phyloP scores from a whole-genome alignment of 2,888 invertebrate species.

The Phalangium opilio region DNA sequence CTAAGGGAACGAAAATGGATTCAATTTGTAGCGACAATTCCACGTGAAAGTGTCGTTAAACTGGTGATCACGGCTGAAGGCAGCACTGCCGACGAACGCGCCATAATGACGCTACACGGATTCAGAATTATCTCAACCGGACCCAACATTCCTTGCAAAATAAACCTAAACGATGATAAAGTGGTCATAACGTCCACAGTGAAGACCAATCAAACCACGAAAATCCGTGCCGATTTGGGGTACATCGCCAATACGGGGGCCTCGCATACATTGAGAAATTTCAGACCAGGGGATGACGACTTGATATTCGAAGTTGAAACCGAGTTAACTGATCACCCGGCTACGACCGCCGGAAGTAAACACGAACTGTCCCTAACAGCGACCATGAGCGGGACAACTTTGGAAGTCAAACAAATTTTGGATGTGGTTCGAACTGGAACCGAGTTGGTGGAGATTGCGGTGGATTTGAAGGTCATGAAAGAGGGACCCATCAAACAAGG shows the following conservation, averaged over 20 bases:
- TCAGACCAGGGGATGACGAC: conserved; percentile 17
- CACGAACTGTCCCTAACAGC: conserved; percentile 13
- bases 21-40: conserved; percentile 19
- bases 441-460: conserved; percentile 14
- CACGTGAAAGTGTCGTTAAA: conserved; percentile 15
- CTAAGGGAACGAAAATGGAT: conserved; percentile 19
- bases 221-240: conserved; percentile 16
- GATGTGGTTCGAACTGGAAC: conserved; percentile 12
- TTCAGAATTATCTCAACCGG: conserved; percentile 18
- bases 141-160: conserved; percentile 19
- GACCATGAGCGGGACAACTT: conserved; percentile 8
- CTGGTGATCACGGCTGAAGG: conserved; percentile 14
- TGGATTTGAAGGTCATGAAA: not conserved
- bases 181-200: conserved; percentile 13
- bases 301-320: conserved; percentile 18
- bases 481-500: too few species aligned
- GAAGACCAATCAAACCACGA: conserved; percentile 17
- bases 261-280: conserved; percentile 15
- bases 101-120: conserved; percentile 18
- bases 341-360: conserved; percentile 11
- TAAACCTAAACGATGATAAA: conserved; percentile 13
- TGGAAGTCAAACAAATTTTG: conserved; percentile 13
- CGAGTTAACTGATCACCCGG: conserved; percentile 20
- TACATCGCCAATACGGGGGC: conserved; percentile 18
- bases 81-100: conserved; percentile 12